Evolutionary conservation across 2,113 vertebrate genomes (phyloP), one percentile per base, ranked within the genome.

Genomic region (Potamarius usumacintae): DNA sequence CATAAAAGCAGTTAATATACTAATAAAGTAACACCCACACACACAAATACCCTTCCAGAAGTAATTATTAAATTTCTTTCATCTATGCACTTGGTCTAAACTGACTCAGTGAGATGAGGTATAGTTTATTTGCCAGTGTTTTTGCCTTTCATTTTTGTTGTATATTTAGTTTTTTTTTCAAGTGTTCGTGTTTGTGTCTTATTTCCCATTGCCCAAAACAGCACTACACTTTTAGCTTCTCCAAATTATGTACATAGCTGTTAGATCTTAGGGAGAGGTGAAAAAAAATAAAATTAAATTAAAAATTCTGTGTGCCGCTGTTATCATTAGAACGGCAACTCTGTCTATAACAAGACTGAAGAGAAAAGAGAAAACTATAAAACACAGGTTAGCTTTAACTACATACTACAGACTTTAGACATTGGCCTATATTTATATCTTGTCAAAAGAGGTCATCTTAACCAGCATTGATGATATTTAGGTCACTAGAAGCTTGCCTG

Each of bases 101-200:
- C 50, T 78, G 22, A 25, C 20, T 76, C 42, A 76, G 72, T 27
- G 48, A 78, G 20, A 78, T 78, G 22, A 53, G 11, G 50, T 53
- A 50, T 53, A 78, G 6, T 52, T 53, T 53, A 78, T 78, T 53
- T 78, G 42, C 22, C 11, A n/a, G 22, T 78, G 25, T 69, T 53
- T 78, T 78, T 78, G 74, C 50, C 72, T 78, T 53, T 78, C 10
- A 78, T 53, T n/a, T 78, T 53, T 52, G 34, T 48, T 50, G 22
- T 53, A 27, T 53, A 76, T 22, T 50, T 76, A 74, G 17, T 15
- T 69, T 30, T 71, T 30, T 71, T 34, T 52, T 77, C 14, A 53
- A 7, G 22, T n/a, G 10, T 15, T 77, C 42, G 25, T 53, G 53
- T 53, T 78, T 53, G 1, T 25, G n/a, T 78, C 25, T 12, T 77